These are phyloP conservation scores for Nasonovia ribisnigri DNA, from an alignment of 2,888 invertebrate genomes.

Conservation along the genomic window DNA sequence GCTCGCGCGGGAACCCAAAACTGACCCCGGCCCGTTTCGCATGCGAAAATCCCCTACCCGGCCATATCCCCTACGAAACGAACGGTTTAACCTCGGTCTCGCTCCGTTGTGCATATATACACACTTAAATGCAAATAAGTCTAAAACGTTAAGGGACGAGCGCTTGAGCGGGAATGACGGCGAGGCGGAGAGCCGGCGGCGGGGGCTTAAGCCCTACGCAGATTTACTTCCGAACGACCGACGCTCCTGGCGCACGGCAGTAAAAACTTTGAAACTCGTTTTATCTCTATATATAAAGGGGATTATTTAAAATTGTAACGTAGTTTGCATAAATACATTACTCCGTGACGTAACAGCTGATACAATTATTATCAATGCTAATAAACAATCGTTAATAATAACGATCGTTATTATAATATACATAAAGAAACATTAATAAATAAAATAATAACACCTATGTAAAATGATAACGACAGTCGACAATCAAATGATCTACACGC, in stretches of 20 bases:
- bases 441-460: not conserved
- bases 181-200: not conserved
- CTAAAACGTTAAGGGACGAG: slow-evolving; percentile 39
- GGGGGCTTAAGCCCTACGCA: slow-evolving; percentile 48
- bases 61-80: not conserved
- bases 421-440: not conserved
- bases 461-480: not conserved
- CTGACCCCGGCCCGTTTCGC: slow-evolving; percentile 53
- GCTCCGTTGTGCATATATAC: slow-evolving; percentile 18
- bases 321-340: slow-evolving; percentile 48
- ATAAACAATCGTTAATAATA: slow-evolving; percentile 46
- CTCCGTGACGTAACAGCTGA: slow-evolving; percentile 37
- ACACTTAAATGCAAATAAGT: slow-evolving; percentile 57
- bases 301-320: slow-evolving; percentile 37
- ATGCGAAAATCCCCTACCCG: slow-evolving; percentile 32
- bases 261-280: slow-evolving; percentile 59
- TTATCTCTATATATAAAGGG: slow-evolving; percentile 36
- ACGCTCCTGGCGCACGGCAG: slow-evolving; percentile 36
- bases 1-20: slow-evolving; percentile 21
- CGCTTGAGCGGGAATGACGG: not conserved
- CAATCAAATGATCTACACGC: not conserved
- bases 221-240: slow-evolving; percentile 60
- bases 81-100: slow-evolving; percentile 40
- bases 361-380: slow-evolving; percentile 36
- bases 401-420: not conserved